Percentiles rank a stretch among this genome's conserved stretches.
Evolutionary conservation across 2,113 vertebrate genomes (phyloP).

Genomic region (Lagopus leucura): DNA sequence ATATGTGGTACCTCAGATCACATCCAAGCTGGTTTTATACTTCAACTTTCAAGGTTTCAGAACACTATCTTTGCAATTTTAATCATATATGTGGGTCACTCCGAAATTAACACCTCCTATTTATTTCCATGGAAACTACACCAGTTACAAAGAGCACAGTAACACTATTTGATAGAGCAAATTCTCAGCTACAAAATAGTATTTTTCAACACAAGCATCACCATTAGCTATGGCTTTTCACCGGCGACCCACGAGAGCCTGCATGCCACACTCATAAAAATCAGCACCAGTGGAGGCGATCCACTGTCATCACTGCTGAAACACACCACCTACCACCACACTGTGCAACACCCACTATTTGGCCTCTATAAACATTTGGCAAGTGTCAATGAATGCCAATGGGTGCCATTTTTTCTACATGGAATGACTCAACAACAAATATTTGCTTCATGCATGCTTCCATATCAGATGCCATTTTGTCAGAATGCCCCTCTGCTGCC

Average conservation of each 20-base stretch:
- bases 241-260: too few relatives aligned
- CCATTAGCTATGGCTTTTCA: neutral
- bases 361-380: neutral
- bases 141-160: neutral
- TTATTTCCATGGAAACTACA: neutral
- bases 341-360: neutral
- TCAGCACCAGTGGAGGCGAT: neutral
- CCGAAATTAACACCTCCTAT: neutral
- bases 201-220: neutral
- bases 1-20: neutral
- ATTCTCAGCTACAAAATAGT: neutral
- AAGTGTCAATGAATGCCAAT: neutral
- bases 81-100: neutral
- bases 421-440: neutral
- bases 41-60: conserved; percentile 6
- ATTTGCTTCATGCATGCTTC: neutral
- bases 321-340: neutral
- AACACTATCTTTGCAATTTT: neutral
- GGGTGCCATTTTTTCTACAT: neutral
- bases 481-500: neutral
- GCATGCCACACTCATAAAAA: neutral
- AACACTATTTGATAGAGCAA: neutral
- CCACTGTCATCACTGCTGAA: neutral
- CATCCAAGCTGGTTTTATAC: neutral
- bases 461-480: neutral